Percentiles rank a stretch among this genome's conserved stretches.
Evolutionary conservation across 2,113 vertebrate genomes (phyloP).

Genomic region (Stegostoma tigrinum): DNA sequence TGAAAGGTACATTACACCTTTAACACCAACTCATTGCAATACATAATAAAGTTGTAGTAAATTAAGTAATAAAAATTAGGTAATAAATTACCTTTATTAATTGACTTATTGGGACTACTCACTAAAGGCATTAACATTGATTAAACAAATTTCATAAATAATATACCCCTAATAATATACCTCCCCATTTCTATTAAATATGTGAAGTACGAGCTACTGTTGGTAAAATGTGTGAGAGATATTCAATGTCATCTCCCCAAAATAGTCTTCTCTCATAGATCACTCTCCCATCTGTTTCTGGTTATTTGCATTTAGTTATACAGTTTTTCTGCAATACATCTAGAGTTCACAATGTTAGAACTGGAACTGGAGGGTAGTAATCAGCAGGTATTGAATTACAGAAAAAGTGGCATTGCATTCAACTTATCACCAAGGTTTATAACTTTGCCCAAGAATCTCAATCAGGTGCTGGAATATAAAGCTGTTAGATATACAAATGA

Average conservation of each 20-base stretch:
- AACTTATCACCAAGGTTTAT: background rate
- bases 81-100: background rate
- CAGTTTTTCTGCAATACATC: background rate
- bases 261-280: background rate
- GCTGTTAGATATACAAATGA: background rate
- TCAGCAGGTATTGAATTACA: background rate
- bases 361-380: background rate
- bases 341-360: background rate
- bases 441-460: background rate
- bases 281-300: background rate
- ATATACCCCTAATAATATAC: too few relatives aligned
- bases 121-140: background rate
- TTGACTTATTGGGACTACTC: background rate
- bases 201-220: background rate
- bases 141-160: background rate
- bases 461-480: background rate
- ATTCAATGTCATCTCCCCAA: background rate
- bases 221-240: background rate
- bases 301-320: background rate
- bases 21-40: background rate
- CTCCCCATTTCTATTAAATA: background rate
- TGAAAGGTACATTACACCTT: background rate
- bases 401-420: background rate
- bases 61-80: too few relatives aligned
- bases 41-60: background rate